A percentile compares a stretch with the other conserved stretches of the same genome.
phyloP scores from a whole-genome alignment of 2,113 vertebrate genomes.

The Nesogale talazaci region DNA sequence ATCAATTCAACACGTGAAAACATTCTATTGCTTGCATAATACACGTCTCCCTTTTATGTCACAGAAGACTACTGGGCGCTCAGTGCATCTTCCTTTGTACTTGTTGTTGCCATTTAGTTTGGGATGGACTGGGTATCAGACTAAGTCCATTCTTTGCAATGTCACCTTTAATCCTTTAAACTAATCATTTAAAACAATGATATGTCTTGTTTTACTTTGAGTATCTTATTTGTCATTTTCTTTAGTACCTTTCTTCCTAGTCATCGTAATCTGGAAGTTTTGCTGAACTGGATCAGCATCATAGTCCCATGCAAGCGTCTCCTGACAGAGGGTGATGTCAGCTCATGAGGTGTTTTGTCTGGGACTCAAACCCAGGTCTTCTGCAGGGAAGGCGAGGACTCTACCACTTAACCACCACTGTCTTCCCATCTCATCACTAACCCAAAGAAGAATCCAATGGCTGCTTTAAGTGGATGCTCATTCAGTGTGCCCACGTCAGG shows the following conservation, averaged over 20 bases:
- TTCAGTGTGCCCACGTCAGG: background rate
- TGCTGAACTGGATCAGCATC: background rate
- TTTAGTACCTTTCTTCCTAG: background rate
- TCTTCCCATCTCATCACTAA: background rate
- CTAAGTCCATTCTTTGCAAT: background rate
- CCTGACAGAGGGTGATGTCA: background rate
- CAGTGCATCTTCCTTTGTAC: background rate
- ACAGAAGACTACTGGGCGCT: background rate
- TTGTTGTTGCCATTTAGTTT: background rate
- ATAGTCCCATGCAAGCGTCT: background rate
- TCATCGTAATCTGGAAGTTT: background rate
- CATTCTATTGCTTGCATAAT: background rate
- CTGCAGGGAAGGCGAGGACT: background rate
- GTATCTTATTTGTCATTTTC: background rate
- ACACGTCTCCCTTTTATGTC: background rate
- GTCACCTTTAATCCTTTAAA: background rate
- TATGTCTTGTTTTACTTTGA: background rate
- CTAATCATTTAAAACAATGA: background rate
- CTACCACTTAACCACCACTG: background rate
- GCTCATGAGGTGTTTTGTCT: background rate
- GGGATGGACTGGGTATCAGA: background rate
- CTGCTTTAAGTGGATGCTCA: background rate
- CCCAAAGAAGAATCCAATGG: background rate
- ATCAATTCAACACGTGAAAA: background rate
- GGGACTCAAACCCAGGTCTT: background rate